Evolutionary conservation across 2,113 vertebrate genomes (phyloP), one percentile per base, ranked within the genome.

Genomic region (Potamarius usumacintae): DNA sequence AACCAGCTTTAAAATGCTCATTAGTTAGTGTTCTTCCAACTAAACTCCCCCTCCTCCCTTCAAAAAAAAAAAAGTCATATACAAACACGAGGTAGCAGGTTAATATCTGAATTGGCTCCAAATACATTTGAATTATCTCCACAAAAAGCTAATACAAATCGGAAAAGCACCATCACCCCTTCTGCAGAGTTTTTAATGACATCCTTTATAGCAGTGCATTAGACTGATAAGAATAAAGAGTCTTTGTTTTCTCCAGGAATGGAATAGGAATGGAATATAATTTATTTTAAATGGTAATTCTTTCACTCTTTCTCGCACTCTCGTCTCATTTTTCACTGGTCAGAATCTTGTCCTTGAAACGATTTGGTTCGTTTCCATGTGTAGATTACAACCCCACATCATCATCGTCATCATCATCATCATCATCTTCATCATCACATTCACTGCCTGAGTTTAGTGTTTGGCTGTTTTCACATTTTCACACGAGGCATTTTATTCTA

Each of bases 81-180:
- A 22, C 83, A 69, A 89, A 80, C 15, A 65, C 48, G 82, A 85
- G 50, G 85, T 86, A 90, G 86, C 82, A 58, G 88, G 86, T 58
- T 88, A 88, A 88, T 86, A 80, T 88, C 89, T 74, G 90, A 87
- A 89, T 90, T 88, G 8, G 14, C 52, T 30, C 77, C 53, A 58
- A 92, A 92, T 89, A 83, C 88, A 83, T 83, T 90, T 91, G 91
- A 91, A 90, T 92, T 86, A 87, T 90, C 79, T 92, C 84, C 48
- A 80, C 77, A 80, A 80, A 88, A 88, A 88, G 82, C 88, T 87
- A 86, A 89, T 89, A 87, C 85, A 89, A 92, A 87, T 90, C 89
- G 89, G 87, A 92, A 89, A 91, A 89, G 85, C 88, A 87, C 90
- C 88, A 90, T 91, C 84, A 87, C 27, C 67, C 86, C 82, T 71